Evolutionary conservation across 1,140 invertebrate genomes (phyloP), one percentile per base, ranked within the genome.

Genomic region (Chelonus insularis): DNA sequence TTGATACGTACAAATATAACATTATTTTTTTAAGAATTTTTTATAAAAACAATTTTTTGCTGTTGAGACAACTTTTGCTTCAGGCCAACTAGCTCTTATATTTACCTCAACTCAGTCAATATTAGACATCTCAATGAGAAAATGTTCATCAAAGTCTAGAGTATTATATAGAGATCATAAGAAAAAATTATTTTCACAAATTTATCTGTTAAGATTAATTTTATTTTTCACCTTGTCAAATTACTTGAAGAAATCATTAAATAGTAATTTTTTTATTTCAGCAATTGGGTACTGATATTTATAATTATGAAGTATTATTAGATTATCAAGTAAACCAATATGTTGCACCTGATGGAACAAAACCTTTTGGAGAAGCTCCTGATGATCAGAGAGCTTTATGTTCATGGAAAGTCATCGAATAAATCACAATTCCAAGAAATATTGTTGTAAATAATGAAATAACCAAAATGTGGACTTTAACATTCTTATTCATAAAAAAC

Each of bases 281-380:
- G 87, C 91, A 93, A 90, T 82, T 94, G 18, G 90, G 88, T 14
- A 84, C 77, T 1, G 89, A 92, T 65, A 85, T 94, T n/a, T 88
- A 89, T 51, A 86, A 87, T n/a, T 94, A 93, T 71, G 83, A 92
- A 79, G 87, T 86, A 1, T 78, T 94, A 57, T 71, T 87, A 23
- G 89, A 91, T 71, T 93, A 89, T 72, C 91, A 92, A 83, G 87
- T 94, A 4, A 94, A 94, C 69, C 81, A 88, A 69, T 94, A 89
- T 71, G 79, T 88, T 0, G 86, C 88, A 41, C 72, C 83, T 1
- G 88, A 91, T 72, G 89, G 88, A n/a, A 85, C 82, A 1, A 85
- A 84, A 71, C 88, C 89, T 7, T 94, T 94, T 69, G 84, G 81
- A 0, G 77, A 86, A 63, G 92, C 91, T 2, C 87, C 89, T 0